Evolutionary conservation across 2,888 invertebrate genomes (phyloP).

Genomic region (Melanostoma mellinum): DNA sequence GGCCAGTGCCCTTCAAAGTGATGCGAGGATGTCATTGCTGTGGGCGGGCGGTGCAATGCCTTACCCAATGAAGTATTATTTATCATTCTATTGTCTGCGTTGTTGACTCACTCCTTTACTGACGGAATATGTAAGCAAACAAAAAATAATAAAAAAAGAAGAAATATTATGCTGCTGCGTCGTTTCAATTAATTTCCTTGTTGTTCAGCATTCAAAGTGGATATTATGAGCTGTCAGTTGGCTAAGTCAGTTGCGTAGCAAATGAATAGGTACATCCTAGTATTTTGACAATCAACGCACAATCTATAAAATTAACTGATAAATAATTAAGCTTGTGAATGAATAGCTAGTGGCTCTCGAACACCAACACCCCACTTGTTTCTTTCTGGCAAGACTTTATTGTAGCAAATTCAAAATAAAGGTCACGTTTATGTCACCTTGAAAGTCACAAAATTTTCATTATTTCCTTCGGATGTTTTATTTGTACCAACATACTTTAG

Average conservation of each 20-base stretch:
- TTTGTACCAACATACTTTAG: background rate
- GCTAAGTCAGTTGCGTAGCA: background rate
- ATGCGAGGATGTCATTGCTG: slow-evolving; percentile 16
- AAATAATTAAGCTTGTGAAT: slow-evolving; percentile 29
- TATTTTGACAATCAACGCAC: slow-evolving; percentile 42
- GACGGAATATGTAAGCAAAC: background rate
- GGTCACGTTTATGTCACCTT: slow-evolving; percentile 27
- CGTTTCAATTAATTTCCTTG: slow-evolving; percentile 38
- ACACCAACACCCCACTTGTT: no score
- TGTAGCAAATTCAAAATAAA: background rate
- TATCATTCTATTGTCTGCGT: slow-evolving; percentile 43
- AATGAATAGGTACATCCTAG: slow-evolving; percentile 47
- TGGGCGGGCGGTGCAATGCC: slow-evolving; percentile 26
- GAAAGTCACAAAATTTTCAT: slow-evolving; percentile 10
- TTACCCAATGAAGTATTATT: slow-evolving; percentile 48
- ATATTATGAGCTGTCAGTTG: slow-evolving; percentile 26
- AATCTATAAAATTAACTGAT: background rate
- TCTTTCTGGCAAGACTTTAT: no score
- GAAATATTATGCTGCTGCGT: slow-evolving; percentile 9
- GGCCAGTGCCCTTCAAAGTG: slow-evolving; percentile 44
- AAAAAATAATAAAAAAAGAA: background rate
- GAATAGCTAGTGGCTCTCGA: no score
- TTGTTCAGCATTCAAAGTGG: slow-evolving; percentile 47
- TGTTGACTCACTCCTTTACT: slow-evolving; percentile 50
- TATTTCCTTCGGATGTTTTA: background rate